phyloP scores from a whole-genome alignment of 2,888 invertebrate species.

The Pheosia tremula region DNA sequence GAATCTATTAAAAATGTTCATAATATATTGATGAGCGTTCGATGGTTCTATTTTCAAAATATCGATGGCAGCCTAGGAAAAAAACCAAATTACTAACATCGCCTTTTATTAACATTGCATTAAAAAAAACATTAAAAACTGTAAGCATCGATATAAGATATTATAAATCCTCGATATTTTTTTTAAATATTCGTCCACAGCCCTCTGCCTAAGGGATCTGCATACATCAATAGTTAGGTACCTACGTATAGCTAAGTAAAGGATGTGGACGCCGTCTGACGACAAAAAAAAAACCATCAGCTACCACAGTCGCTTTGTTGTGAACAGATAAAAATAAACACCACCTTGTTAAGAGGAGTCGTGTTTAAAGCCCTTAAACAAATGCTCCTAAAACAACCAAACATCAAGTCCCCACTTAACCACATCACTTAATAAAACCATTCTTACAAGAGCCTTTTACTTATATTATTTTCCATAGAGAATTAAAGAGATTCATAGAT shows the following conservation, averaged over 20 bases:
- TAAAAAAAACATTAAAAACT: too few species aligned
- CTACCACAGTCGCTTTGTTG: conserved; percentile 49
- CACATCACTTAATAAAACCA: conserved; percentile 75
- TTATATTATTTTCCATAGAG: conserved; percentile 36
- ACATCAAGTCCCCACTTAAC: conserved; percentile 76
- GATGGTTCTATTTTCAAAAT: too few species aligned
- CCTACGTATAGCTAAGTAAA: conserved; percentile 9
- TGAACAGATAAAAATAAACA: conserved; percentile 67
- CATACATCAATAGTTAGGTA: neutral
- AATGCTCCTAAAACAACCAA: conserved; percentile 80
- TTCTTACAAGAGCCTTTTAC: conserved; percentile 52
- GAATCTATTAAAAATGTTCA: too few species aligned
- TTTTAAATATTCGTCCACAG: too few species aligned
- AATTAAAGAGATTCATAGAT: conserved; percentile 40
- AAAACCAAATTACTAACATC: too few species aligned
- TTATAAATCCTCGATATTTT: too few species aligned
- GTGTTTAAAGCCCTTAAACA: conserved; percentile 71
- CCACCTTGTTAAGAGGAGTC: conserved; percentile 72
- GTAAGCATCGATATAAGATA: too few species aligned
- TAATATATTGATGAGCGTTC: too few species aligned
- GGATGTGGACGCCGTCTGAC: conserved; percentile 27
- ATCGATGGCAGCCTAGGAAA: too few species aligned
- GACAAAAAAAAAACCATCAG: conserved; percentile 35
- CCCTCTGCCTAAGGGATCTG: too few species aligned
- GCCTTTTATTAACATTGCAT: too few species aligned